Evolutionary conservation across 92 coral and sea anemone genomes (phyloP), one percentile per base, ranked within the genome.

Genomic region (Chrysogorgia sp.): DNA sequence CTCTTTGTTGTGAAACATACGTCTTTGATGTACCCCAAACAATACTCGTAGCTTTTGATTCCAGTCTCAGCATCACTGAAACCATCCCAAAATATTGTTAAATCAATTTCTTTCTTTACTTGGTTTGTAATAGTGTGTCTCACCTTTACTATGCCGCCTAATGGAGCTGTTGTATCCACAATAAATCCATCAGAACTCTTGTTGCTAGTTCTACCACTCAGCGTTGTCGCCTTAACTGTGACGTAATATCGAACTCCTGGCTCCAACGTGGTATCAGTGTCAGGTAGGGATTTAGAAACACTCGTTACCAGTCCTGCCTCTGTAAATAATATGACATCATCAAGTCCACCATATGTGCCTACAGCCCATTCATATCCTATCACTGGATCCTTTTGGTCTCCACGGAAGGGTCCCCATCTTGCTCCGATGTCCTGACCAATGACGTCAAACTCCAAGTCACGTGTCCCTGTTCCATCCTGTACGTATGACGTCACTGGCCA

Each of bases 351-450:
- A 33, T 63, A 40, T 40, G 92, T 87, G 32, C 98, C 97, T 34
- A 94, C 56, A n/a, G 96, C 94, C 97, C 94, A 94, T 71, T 80
- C 94, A 80, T 94, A 94, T 53, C 81, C 84, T 50, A 81, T 80
- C 9, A 94, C 92, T 43, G 98, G 89, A 65, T 94, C 98, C 2
- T 81, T 79, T 6, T 41, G 53, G 59, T 91, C 97, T 34, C 87
- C 88, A 15, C 53, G 41, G 78, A 94, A 94, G 19, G 83, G 59
- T 41, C 88, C 98, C 98, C 98, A 94, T 63, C 86, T 84, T 59
- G 92, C 94, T 35, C 93, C 80, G 24, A 89, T 85, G 28, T 60
- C 71, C 57, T 89, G 81, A 30, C 90, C 86, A 74, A 82, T 88
- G 23, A 92, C 84, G 52, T 79, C 55, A 48, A 85, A 94, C 49